These are phyloP conservation scores for Platorchestia sp. DNA, from an alignment of 1,140 invertebrate species.

Conservation along the genomic window DNA sequence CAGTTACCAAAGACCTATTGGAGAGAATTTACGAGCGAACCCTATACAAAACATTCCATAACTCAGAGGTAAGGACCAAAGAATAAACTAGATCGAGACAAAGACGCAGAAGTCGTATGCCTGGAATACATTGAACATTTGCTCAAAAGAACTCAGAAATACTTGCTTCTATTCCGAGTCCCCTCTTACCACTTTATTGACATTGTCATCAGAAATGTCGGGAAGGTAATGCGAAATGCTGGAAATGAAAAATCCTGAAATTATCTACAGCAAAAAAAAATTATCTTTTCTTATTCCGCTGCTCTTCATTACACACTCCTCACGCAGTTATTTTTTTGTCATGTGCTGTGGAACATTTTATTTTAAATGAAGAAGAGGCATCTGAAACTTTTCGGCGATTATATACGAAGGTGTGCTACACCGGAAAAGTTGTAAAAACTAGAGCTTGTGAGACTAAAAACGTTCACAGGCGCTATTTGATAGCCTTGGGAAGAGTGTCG, in stretches of 20 bases:
- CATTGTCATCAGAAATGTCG: neutral
- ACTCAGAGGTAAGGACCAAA: constrained; percentile 6
- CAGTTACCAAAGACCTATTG: constrained; percentile 35
- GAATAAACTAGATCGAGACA: constrained; percentile 26
- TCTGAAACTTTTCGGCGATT: neutral
- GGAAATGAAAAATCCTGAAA: neutral
- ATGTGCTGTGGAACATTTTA: neutral
- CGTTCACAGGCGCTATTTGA: neutral
- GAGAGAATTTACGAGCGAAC: constrained; percentile 38
- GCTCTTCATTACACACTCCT: neutral
- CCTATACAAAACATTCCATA: constrained; percentile 28
- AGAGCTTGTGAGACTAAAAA: neutral
- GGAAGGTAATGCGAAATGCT: neutral
- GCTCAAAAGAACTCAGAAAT: neutral
- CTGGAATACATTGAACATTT: neutral
- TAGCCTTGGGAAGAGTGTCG: neutral
- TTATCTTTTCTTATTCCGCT: neutral
- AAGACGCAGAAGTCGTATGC: neutral
- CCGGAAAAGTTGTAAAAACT: neutral
- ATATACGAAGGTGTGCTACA: neutral
- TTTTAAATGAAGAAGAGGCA: neutral
- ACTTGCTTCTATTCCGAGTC: neutral
- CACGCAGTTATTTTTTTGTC: neutral
- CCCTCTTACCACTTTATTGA: neutral
- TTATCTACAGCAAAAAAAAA: neutral